Percentiles rank a stretch among this genome's conserved stretches.
Conservation (phyloP, 2,888 invertebrate species). For the Luffia ferchaultella region DNA sequence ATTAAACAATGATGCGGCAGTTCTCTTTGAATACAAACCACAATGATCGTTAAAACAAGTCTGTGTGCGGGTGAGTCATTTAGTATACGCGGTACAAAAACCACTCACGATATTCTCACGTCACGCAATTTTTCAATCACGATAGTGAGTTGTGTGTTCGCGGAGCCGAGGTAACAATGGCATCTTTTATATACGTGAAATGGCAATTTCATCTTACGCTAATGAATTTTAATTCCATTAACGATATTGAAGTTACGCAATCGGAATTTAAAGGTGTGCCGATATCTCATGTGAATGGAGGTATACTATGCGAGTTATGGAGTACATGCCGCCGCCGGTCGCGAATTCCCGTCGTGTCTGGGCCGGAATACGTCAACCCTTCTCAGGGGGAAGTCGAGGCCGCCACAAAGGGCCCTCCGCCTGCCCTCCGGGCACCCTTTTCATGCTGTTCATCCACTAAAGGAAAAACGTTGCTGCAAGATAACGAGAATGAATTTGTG, state of each 20-base stretch:
- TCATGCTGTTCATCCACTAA: constrained; percentile 30
- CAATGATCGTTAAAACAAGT: too few relatives aligned
- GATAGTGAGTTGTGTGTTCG: not conserved
- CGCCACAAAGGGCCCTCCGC: constrained; percentile 26
- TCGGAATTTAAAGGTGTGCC: too few relatives aligned
- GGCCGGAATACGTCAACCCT: constrained; percentile 34
- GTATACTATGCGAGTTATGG: too few relatives aligned
- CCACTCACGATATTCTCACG: not conserved
- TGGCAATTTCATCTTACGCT: not conserved
- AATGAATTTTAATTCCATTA: too few relatives aligned
- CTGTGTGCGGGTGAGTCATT: too few relatives aligned
- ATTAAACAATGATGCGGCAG: not conserved
- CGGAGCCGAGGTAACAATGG: not conserved
- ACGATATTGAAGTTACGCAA: too few relatives aligned
- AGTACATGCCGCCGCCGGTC: too few relatives aligned
- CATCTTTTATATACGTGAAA: not conserved
- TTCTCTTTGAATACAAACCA: not conserved
- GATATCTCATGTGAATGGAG: too few relatives aligned
- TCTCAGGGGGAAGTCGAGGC: constrained; percentile 35
- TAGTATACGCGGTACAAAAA: not conserved
- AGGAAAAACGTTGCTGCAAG: constrained; percentile 44
- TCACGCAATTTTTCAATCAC: not conserved
- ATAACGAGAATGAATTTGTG: constrained; percentile 27
- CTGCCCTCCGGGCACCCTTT: constrained; percentile 25
- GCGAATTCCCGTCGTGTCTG: not conserved